phyloP scores from a whole-genome alignment of 2,888 invertebrate species.

The Psococerastis gibbosa region DNA sequence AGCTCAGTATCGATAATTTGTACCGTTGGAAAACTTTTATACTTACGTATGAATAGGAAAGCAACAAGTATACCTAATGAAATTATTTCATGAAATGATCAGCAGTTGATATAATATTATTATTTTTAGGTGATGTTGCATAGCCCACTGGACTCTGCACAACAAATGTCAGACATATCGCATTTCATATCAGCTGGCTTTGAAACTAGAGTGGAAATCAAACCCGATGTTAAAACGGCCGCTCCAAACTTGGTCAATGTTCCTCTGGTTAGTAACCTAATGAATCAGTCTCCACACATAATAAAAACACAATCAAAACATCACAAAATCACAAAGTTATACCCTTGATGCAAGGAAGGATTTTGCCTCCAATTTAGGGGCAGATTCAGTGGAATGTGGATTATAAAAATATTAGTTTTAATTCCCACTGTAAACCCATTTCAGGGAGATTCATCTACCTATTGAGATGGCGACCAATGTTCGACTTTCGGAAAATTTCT shows the following conservation, averaged over 20 bases:
- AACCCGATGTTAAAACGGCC: conserved; percentile 46
- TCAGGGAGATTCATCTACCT: too few species aligned
- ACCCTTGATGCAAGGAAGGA: conserved; percentile 55
- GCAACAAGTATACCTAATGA: too few species aligned
- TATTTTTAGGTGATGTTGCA: conserved; percentile 47
- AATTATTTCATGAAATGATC: too few species aligned
- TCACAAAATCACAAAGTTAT: too few species aligned
- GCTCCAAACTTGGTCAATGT: conserved; percentile 36
- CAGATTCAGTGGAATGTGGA: conserved; percentile 50
- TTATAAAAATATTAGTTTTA: conserved; percentile 43
- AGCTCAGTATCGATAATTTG: too few species aligned
- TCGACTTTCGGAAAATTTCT: too few species aligned
- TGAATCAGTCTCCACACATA: conserved; percentile 34
- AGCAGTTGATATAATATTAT: too few species aligned
- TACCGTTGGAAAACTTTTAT: too few species aligned
- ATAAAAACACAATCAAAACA: conserved; percentile 64
- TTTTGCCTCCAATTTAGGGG: too few species aligned
- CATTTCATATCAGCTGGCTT: conserved; percentile 50
- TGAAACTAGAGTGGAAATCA: conserved; percentile 48
- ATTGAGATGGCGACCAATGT: too few species aligned
- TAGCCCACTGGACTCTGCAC: conserved; percentile 63
- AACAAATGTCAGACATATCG: conserved; percentile 57
- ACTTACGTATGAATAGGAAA: too few species aligned
- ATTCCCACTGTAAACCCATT: too few species aligned
- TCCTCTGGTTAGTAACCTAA: conserved; percentile 30